These are phyloP conservation scores for Tachyglossus aculeatus DNA, from an alignment of 2,797 vertebrate species.

Conservation along the genomic window DNA sequence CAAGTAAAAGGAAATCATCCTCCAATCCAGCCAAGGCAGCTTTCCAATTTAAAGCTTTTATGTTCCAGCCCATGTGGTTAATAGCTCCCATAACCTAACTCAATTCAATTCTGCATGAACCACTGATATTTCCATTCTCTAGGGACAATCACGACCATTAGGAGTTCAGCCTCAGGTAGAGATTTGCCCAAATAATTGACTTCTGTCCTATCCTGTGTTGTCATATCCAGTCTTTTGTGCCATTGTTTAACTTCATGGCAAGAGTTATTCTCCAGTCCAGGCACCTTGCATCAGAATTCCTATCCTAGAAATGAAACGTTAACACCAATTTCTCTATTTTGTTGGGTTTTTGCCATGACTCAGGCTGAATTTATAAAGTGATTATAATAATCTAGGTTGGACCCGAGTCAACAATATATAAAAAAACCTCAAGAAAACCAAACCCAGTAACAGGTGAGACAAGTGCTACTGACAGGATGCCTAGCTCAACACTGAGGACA, in stretches of 20 bases:
- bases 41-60: not conserved
- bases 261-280: not conserved
- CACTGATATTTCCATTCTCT: not conserved
- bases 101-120: not conserved
- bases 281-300: not conserved
- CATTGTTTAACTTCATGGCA: not conserved
- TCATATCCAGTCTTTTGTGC: constrained; percentile 42
- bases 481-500: too few relatives aligned
- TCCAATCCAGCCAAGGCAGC: not conserved
- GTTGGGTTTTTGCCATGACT: constrained; percentile 53
- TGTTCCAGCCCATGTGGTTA: not conserved
- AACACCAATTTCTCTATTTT: constrained; percentile 25
- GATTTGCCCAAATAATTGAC: not conserved
- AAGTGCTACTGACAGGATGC: too few relatives aligned
- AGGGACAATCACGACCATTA: not conserved
- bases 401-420: too few relatives aligned
- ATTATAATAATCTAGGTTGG: too few relatives aligned
- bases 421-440: too few relatives aligned
- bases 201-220: constrained; percentile 24
- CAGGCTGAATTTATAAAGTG: too few relatives aligned
- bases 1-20: not conserved
- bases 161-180: not conserved
- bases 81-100: not conserved
- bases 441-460: too few relatives aligned
- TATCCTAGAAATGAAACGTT: constrained; percentile 44